Evolutionary conservation across 2,888 invertebrate genomes (phyloP), one percentile per base, ranked within the genome.

Genomic region (Pharmacophagus antenor): DNA sequence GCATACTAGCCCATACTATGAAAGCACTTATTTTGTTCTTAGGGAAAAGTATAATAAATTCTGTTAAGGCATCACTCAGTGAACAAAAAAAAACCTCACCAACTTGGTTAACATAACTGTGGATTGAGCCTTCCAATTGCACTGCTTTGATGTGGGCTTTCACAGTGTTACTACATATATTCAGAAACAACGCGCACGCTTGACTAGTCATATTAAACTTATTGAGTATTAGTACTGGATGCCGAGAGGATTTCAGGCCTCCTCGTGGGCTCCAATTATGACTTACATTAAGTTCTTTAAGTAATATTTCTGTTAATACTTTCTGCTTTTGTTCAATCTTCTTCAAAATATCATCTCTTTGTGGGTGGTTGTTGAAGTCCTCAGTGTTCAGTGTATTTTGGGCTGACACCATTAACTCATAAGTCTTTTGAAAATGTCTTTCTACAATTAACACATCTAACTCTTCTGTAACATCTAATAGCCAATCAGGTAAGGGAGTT

Each of bases 371-470:
- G 65, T 82, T 84, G 58, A 76, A 86, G 69, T 89, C 89, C 51
- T 85, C 85, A 12, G 79, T 77, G 56, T 79, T 83, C 60, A 91
- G 75, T 37, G 80, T 76, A 58, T 81, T 85, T 64, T 90, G 89
- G 20, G 91, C 89, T 56, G 79, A 76, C 25, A 95, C 95, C 67
- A 98, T 93, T 15, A 98, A 88, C 65, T 94, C 93, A 66, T 97
- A 95, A 1, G 98, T 98, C 75, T 96, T 97, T 80, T 98, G 97
- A 77, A 99, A 99, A 83, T 98, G 97, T 70, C 99, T 93, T 84
- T 99, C 98, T 0, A 98, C 99, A 67, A 99, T 96, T 70, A 95
- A 94, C 15, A 98, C 98, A 89, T 99, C 98, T 57, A 99, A 89
- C 82, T 99, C 98, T 80, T 99, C 99, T 0, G 97, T 95, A 3